A percentile compares a stretch with the other conserved stretches of the same genome.
These are phyloP conservation scores for Nothobranchius furzeri DNA, from an alignment of 2,113 vertebrate genomes.

Conservation along the genomic window DNA sequence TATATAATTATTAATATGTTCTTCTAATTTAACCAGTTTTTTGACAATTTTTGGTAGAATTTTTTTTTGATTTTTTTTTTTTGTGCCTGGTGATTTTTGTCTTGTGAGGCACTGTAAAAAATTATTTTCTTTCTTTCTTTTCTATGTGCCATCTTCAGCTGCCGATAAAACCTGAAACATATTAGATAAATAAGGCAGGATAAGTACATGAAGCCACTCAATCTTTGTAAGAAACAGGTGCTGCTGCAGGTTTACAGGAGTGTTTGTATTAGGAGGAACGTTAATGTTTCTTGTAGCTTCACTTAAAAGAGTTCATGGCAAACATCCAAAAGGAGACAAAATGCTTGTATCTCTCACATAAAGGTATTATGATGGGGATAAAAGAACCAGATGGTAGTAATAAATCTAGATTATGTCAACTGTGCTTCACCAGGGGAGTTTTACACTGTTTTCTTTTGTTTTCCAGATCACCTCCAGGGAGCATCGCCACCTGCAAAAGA, in stretches of 20 bases:
- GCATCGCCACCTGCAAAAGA: slow-evolving; percentile 17
- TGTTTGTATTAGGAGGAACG: slow-evolving; percentile 40
- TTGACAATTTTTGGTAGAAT: too few species aligned
- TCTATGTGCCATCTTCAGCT: slow-evolving; percentile 45
- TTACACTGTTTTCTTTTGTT: slow-evolving; percentile 19
- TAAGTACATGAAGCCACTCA: slow-evolving; percentile 53
- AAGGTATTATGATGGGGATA: slow-evolving; percentile 61
- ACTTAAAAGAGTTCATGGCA: slow-evolving; percentile 58
- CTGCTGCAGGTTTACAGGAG: slow-evolving; percentile 27
- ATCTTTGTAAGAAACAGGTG: slow-evolving; percentile 61
- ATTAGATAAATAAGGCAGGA: slow-evolving; percentile 47
- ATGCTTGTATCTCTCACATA: slow-evolving; percentile 61
- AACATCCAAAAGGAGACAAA: slow-evolving; percentile 52
- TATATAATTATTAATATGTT: too few species aligned
- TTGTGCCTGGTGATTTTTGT: too few species aligned
- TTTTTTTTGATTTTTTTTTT: too few species aligned
- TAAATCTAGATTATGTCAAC: slow-evolving; percentile 60
- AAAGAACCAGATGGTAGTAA: slow-evolving; percentile 65
- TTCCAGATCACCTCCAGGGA: slow-evolving; percentile 12
- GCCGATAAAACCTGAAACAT: slow-evolving; percentile 36
- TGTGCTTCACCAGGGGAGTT: slow-evolving; percentile 22
- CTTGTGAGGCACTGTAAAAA: too few species aligned
- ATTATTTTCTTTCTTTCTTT: slow-evolving; percentile 24
- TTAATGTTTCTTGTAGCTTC: slow-evolving; percentile 46
- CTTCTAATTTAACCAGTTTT: too few species aligned